phyloP scores from a whole-genome alignment of 1,140 invertebrate genomes.

The Dinothrombium tinctorium region DNA sequence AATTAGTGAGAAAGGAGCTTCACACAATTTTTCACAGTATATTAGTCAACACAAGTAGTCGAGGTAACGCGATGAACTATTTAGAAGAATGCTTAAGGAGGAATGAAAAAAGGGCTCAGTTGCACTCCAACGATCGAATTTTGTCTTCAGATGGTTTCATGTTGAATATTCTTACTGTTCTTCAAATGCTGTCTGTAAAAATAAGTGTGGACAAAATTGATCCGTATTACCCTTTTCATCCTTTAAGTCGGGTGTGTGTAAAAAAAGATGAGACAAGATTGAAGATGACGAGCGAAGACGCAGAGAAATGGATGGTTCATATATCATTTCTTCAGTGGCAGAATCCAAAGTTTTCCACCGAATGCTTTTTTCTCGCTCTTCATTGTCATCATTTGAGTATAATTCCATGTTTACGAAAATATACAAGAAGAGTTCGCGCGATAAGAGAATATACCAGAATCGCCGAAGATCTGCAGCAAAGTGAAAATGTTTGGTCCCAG shows the following conservation, averaged over 20 bases:
- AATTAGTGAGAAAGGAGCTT: constrained; percentile 19
- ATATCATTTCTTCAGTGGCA: neutral
- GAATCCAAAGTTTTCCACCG: constrained; percentile 48
- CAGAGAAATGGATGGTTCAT: constrained; percentile 8
- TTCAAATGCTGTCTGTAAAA: constrained; percentile 42
- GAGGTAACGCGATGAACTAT: constrained; percentile 50
- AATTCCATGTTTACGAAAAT: constrained; percentile 49
- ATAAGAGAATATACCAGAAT: constrained; percentile 42
- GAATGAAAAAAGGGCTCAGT: constrained; percentile 67
- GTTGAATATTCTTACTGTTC: constrained; percentile 51
- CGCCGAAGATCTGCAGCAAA: constrained; percentile 39
- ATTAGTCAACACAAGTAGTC: constrained; percentile 45
- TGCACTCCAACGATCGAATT: constrained; percentile 25
- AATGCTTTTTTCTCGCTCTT: constrained; percentile 73
- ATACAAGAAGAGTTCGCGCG: constrained; percentile 25
- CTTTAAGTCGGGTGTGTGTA: constrained; percentile 44
- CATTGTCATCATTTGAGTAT: constrained; percentile 52
- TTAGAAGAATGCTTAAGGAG: constrained; percentile 42
- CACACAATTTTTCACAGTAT: constrained; percentile 61
- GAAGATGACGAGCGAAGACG: constrained; percentile 20
- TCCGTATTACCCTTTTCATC: constrained; percentile 50
- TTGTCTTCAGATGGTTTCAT: constrained; percentile 51
- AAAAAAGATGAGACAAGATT: constrained; percentile 26
- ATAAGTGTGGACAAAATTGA: constrained; percentile 57
- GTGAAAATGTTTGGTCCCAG: constrained; percentile 23